Percentiles rank a stretch among this genome's conserved stretches.
These are phyloP conservation scores for Vidua chalybeata DNA, from an alignment of 2,113 vertebrate species.

Conservation along the genomic window DNA sequence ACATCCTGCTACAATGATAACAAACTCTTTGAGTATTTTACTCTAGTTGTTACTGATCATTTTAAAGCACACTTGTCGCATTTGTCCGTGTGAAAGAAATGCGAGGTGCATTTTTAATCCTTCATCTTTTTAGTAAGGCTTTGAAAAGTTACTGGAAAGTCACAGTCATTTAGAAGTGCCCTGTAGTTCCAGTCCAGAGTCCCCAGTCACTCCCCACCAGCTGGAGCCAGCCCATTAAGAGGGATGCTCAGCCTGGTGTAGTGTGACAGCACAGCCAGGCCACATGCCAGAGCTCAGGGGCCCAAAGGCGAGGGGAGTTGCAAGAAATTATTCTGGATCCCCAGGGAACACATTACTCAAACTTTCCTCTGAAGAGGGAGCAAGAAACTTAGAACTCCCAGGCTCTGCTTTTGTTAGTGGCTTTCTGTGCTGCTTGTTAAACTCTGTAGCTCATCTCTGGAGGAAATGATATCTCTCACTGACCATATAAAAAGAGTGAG, in stretches of 20 bases:
- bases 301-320: neutral
- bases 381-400: neutral
- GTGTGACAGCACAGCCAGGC: neutral
- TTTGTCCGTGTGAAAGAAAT: neutral
- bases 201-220: rapidly evolving
- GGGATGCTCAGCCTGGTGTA: neutral
- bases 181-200: rapidly evolving
- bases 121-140: neutral
- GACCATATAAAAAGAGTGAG: neutral
- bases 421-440: neutral
- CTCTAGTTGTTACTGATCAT: neutral
- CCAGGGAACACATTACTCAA: neutral
- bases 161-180: neutral
- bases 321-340: neutral
- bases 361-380: neutral
- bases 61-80: neutral
- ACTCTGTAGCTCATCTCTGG: neutral
- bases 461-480: neutral
- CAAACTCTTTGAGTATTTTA: neutral
- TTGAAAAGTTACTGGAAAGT: neutral
- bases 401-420: neutral
- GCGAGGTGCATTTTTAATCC: neutral
- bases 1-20: neutral
- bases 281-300: neutral
- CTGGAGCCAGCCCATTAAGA: neutral